Percentiles rank a stretch among this genome's conserved stretches.
phyloP scores from a whole-genome alignment of 2,888 invertebrate genomes.

The Agrotis clavis region DNA sequence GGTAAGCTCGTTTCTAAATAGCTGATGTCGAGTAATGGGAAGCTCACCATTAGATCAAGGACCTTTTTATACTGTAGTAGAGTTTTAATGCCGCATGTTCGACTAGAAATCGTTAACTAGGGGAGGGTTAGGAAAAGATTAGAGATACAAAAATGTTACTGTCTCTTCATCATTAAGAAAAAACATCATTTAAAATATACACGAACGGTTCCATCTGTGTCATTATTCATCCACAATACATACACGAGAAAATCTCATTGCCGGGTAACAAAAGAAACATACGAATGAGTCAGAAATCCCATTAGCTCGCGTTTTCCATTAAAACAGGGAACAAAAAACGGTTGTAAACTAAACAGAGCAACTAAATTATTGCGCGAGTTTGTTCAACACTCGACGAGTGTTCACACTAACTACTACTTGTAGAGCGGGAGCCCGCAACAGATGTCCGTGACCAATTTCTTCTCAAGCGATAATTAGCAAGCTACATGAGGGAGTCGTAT shows the following conservation, averaged over 20 bases:
- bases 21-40: no score
- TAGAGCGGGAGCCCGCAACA: no score
- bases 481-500: no score
- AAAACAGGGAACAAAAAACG: slow-evolving; percentile 53
- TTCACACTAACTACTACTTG: slow-evolving; percentile 27
- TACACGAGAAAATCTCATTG: background rate
- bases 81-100: no score
- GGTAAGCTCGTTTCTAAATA: no score
- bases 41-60: no score
- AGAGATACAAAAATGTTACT: background rate
- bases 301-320: slow-evolving; percentile 53
- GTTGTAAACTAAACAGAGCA: slow-evolving; percentile 53
- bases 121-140: background rate
- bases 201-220: background rate
- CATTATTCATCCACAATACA: background rate
- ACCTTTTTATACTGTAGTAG: no score
- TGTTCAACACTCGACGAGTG: slow-evolving; percentile 49
- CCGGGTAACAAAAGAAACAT: slow-evolving; percentile 4
- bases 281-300: slow-evolving; percentile 29
- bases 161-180: background rate
- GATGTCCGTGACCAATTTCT: no score
- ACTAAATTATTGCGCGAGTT: slow-evolving; percentile 59
- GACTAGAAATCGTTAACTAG: background rate
- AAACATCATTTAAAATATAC: background rate
- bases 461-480: no score